Evolutionary conservation across 2,797 vertebrate species (phyloP), one percentile per base, ranked within the genome.

Genomic region (Babyrousa celebensis): DNA sequence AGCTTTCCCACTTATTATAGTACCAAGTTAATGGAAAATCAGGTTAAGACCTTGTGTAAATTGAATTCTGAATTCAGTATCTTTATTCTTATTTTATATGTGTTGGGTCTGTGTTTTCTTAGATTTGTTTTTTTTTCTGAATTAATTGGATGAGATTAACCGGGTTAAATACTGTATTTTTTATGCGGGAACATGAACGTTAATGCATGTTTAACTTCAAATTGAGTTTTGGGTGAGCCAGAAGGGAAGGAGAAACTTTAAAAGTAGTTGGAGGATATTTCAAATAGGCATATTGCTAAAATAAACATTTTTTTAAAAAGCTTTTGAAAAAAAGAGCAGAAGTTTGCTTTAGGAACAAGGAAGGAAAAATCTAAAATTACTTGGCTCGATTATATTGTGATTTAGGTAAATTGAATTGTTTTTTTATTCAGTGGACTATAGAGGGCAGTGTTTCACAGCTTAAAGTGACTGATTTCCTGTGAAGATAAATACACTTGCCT

Each of bases 391-490:
- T 95, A 29, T 79, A 77, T 85, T 9, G 27, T 96, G 86, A 58
- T 92, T 91, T 70, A 3, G 72, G 67, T 96, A 90, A 82, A 88
- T 80, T 65, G 54, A 85, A 40, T 80, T 96, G 52, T 98, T 23
- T 78, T 98, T 97, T 67, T 95, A 63, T 87, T 63, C 52, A 70
- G 21, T 97, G 96, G 56, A 93, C 99, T 98, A 89, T 97, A 99
- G 99, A 97, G 98, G 98, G 98, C 99, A 98, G 98, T 98, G 87
- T 98, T 97, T 97, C 95, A 97, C 93, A 94, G 65, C 32, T 93
- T 92, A 90, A 96, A 82, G n/a, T 89, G 54, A 63, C 60, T 20
- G 62, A 83, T 86, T 87, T 94, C 67, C 78, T 87, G 48, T 92
- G 83, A 83, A 14, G 43, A 63, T 84, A 56, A 71, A 89, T 89